phyloP scores from a whole-genome alignment of 2,888 invertebrate genomes.

The Hedychridium roseum region DNA sequence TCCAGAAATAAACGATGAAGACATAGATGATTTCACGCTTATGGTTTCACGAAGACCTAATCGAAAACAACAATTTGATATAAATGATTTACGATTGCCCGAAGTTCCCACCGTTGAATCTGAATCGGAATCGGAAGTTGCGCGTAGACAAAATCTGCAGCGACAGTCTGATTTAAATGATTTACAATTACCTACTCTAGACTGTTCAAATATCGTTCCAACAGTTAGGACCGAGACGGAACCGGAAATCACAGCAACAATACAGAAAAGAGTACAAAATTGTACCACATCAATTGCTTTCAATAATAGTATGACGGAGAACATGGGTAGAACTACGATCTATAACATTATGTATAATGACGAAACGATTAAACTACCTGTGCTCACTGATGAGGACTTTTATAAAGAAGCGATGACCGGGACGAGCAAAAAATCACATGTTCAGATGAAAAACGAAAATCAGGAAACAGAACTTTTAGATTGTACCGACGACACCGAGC shows the following conservation, averaged over 20 bases:
- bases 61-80: slow-evolving; percentile 35
- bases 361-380: slow-evolving; percentile 19
- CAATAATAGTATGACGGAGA: slow-evolving; percentile 11
- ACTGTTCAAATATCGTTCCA: slow-evolving; percentile 14
- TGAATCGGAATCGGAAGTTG: too few species aligned
- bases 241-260: slow-evolving; percentile 41
- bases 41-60: slow-evolving; percentile 28
- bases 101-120: too few species aligned
- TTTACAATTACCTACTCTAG: slow-evolving; percentile 14
- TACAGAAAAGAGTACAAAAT: slow-evolving; percentile 25
- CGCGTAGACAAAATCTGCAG: too few species aligned
- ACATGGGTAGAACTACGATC: slow-evolving; percentile 14
- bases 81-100: slow-evolving; percentile 51
- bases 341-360: too few species aligned
- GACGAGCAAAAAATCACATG: neutral
- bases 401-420: slow-evolving; percentile 1
- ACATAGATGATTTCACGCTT: slow-evolving; percentile 53
- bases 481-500: neutral
- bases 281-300: slow-evolving; percentile 14
- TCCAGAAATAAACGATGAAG: slow-evolving; percentile 30
- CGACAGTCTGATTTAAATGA: slow-evolving; percentile 2
- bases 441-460: neutral
- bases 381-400: slow-evolving; percentile 11
- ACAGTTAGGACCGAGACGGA: slow-evolving; percentile 21
- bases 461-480: neutral